These are phyloP conservation scores for Psococerastis gibbosa DNA, from an alignment of 2,888 invertebrate species.

Conservation along the genomic window DNA sequence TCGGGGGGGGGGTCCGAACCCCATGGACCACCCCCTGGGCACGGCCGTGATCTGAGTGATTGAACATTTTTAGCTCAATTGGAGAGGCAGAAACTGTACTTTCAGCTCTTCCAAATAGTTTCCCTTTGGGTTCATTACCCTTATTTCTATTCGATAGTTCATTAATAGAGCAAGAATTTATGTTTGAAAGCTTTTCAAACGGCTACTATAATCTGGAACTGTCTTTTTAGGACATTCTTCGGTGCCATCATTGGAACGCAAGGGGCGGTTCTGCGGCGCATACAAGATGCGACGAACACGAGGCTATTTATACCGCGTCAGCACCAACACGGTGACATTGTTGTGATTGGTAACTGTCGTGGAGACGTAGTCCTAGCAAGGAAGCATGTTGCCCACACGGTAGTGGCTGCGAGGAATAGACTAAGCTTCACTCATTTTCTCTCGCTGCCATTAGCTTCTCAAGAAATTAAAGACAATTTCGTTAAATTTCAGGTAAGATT, in stretches of 20 bases:
- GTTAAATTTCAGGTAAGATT: slow-evolving; percentile 51
- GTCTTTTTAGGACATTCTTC: too few species aligned
- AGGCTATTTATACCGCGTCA: slow-evolving; percentile 51
- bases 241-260: slow-evolving; percentile 72
- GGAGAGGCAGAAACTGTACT: too few species aligned
- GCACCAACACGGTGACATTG: slow-evolving; percentile 43
- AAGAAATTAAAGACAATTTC: slow-evolving; percentile 41
- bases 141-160: too few species aligned
- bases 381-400: slow-evolving; percentile 51
- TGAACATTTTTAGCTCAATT: too few species aligned
- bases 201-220: too few species aligned
- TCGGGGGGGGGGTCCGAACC: too few species aligned
- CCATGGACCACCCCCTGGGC: too few species aligned
- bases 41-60: too few species aligned
- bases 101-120: too few species aligned
- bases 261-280: slow-evolving; percentile 47
- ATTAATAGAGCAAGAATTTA: too few species aligned
- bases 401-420: slow-evolving; percentile 48
- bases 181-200: too few species aligned
- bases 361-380: slow-evolving; percentile 50
- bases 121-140: too few species aligned
- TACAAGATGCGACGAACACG: slow-evolving; percentile 60
- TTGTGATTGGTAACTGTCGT: slow-evolving; percentile 31
- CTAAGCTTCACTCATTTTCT: slow-evolving; percentile 67
- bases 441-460: slow-evolving; percentile 49